Evolutionary conservation across 2,797 vertebrate species (phyloP).

Genomic region (Amazona ochrocephala): DNA sequence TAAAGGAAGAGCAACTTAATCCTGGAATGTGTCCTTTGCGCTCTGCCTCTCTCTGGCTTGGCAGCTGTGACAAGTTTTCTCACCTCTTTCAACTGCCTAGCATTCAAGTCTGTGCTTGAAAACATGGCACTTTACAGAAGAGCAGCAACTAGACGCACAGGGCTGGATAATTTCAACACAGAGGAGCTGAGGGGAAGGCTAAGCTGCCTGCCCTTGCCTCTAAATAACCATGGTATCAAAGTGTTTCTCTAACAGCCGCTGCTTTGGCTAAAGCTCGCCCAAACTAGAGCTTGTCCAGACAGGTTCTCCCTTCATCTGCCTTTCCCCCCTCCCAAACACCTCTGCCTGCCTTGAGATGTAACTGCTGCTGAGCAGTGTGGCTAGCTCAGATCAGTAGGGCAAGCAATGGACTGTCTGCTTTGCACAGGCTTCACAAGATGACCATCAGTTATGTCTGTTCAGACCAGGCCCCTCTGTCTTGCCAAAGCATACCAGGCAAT

Average conservation of each 20-base stretch:
- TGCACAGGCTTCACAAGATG: fast-evolving
- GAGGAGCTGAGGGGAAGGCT: neutral
- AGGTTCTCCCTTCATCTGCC: neutral
- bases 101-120: neutral
- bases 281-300: neutral
- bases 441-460: fast-evolving
- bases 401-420: no score
- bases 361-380: fast-evolving
- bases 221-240: fast-evolving
- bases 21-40: neutral
- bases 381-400: neutral
- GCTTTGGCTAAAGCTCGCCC: neutral
- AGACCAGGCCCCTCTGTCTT: neutral
- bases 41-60: neutral
- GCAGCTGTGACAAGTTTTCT: neutral
- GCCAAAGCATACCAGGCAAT: neutral
- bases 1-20: neutral
- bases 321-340: neutral
- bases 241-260: neutral
- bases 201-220: neutral
- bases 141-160: neutral
- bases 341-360: neutral
- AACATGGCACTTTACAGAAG: neutral
- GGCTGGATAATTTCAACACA: neutral
- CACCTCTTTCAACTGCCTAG: neutral